Conservation (phyloP, 2,888 invertebrate species). For the Brenthis ino region DNA sequence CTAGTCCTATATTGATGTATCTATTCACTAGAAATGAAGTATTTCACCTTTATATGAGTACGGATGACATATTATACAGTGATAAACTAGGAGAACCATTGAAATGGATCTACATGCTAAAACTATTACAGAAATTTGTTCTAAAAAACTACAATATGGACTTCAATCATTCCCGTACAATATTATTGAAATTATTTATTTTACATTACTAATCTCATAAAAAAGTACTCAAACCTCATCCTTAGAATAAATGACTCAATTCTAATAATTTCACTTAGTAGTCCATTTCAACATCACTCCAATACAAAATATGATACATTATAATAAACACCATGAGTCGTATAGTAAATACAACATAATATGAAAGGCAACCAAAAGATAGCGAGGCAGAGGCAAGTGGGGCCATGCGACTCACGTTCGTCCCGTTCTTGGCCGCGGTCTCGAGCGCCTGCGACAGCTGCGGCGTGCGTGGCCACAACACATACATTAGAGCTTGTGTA, state of each 20-base stretch:
- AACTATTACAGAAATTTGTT: too few relatives aligned
- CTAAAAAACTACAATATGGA: too few relatives aligned
- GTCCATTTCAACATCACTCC: conserved; percentile 3
- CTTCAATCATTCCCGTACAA: too few relatives aligned
- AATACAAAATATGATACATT: background rate
- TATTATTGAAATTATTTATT: too few relatives aligned
- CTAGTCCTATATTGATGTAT: conserved; percentile 5
- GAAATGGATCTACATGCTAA: background rate
- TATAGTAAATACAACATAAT: conserved; percentile 21
- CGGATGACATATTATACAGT: conserved; percentile 31
- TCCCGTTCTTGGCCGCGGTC: conserved; percentile 86
- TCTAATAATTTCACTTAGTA: background rate
- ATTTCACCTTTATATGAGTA: conserved; percentile 19
- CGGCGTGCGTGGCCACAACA: conserved; percentile 72
- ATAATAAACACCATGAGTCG: background rate
- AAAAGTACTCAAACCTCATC: background rate
- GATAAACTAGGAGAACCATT: conserved; percentile 11
- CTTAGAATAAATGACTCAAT: background rate
- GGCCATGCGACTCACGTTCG: conserved; percentile 81
- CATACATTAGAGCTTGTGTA: conserved; percentile 61
- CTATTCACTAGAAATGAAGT: conserved; percentile 3
- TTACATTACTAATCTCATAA: background rate
- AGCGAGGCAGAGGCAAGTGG: conserved; percentile 45
- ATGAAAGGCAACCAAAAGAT: conserved; percentile 45
- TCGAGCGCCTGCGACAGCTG: conserved; percentile 87